Conservation (phyloP, 2,113 vertebrate species). For the Hydropotes inermis region DNA sequence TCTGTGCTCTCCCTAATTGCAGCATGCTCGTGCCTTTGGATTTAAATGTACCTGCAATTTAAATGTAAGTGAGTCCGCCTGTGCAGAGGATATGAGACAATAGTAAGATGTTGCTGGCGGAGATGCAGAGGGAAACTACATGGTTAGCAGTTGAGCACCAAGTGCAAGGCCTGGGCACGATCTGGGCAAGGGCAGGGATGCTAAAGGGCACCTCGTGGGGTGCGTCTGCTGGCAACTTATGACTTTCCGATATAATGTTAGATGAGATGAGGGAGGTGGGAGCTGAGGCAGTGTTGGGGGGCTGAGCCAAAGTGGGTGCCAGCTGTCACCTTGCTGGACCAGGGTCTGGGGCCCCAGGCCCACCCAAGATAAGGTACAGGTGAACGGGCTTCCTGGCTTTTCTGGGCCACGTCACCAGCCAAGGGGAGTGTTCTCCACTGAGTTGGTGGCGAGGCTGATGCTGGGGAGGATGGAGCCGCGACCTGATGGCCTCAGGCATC, state of each 20-base stretch:
- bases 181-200: background rate
- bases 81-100: background rate
- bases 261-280: background rate
- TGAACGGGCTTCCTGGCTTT: background rate
- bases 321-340: background rate
- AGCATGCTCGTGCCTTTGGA: background rate
- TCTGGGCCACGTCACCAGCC: background rate
- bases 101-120: background rate
- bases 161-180: background rate
- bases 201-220: background rate
- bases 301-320: background rate
- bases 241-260: background rate
- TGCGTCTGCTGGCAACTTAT: background rate
- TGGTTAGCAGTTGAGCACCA: background rate
- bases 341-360: background rate
- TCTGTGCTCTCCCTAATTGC: background rate
- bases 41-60: background rate
- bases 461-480: background rate
- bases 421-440: rapidly evolving
- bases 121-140: background rate
- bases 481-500: background rate
- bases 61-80: background rate
- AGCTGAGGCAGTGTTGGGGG: background rate
- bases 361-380: background rate
- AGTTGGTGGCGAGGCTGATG: background rate